Base-by-base conservation (phyloP, 2,797 vertebrate genomes). In the Chromis chromis region DNA sequence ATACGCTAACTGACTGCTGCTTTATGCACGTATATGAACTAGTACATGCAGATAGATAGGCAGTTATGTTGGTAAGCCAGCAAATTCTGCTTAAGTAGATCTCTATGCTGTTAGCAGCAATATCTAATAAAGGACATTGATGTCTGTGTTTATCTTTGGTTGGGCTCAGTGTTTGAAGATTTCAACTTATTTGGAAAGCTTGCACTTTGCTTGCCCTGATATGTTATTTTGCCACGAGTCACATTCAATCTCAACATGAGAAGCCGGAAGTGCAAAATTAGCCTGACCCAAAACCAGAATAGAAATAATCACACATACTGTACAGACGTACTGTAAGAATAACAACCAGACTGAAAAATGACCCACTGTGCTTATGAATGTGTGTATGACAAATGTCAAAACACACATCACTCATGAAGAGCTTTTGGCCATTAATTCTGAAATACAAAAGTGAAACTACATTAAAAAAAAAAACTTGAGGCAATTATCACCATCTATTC, bases 401-500 rank as follows among this genome's bases (percentile, higher is more conserved):
- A 24, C 14, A 48, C 19, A 2, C 16, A 12, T 63, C 9, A 27
- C 7, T 28, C 50, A 28, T 48, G 44, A n/a, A 48, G 16, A 46
- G 42, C 17, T 6, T 19, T 46, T 46, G 16, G 42, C 16, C 17
- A 17, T 24, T 3, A 27, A 10, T 59, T 6, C 50, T 25, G 31
- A 52, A 17, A 21, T 50, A 8, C 4, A 12, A 12, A 12, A 28
- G 22, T 31, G 25, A 25, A 63, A 55, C 8, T 28, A 27, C 49
- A 42, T 17, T 13, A 17, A 33, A 8, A 24, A 8, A 24, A 33
- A 7, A 28, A 31, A 58, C 36, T 13, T 14, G 28, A 62, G 11
- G 22, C 55, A 31, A 50, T 75, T 17, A 60, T 69, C 40, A 56
- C 56, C 28, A 70, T 52, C 40, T 31, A 40, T 53, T 62, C 70